A percentile compares a stretch with the other conserved stretches of the same genome.
Evolutionary conservation across 2,888 invertebrate species (phyloP).

Genomic region (Synergus itoensis): DNA sequence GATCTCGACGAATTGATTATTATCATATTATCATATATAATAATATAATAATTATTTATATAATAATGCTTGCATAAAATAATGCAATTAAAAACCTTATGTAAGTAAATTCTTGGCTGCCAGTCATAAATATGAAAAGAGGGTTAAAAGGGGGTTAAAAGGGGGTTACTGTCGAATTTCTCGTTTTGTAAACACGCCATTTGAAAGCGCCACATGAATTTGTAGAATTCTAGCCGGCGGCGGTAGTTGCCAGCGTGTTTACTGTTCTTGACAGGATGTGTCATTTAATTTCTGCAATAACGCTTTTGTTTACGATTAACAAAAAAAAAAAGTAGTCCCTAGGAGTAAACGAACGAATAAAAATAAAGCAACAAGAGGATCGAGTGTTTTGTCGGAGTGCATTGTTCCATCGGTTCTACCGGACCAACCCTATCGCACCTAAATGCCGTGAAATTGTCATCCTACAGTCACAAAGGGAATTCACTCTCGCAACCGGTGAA

Average conservation of each 20-base stretch:
- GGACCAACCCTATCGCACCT: slow-evolving; percentile 69
- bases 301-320: slow-evolving; percentile 71
- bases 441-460: slow-evolving; percentile 77
- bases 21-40: no score
- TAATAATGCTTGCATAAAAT: no score
- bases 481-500: slow-evolving; percentile 69
- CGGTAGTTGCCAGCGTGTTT: not conserved
- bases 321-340: slow-evolving; percentile 55
- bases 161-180: not conserved
- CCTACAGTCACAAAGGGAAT: slow-evolving; percentile 74
- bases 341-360: slow-evolving; percentile 50
- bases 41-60: no score
- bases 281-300: slow-evolving; percentile 75
- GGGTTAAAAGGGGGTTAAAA: no score
- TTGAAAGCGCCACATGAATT: not conserved
- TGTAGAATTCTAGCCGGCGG: not conserved
- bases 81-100: no score
- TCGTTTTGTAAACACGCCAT: not conserved
- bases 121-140: no score
- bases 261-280: slow-evolving; percentile 54
- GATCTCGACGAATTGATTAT: no score
- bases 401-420: slow-evolving; percentile 63
- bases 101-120: no score
- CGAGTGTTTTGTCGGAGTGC: slow-evolving; percentile 49
- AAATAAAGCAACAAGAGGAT: slow-evolving; percentile 51